A percentile compares a stretch with the other conserved stretches of the same genome.
Evolutionary conservation across 2,888 invertebrate genomes (phyloP).

Genomic region (Ditula angustiorana): DNA sequence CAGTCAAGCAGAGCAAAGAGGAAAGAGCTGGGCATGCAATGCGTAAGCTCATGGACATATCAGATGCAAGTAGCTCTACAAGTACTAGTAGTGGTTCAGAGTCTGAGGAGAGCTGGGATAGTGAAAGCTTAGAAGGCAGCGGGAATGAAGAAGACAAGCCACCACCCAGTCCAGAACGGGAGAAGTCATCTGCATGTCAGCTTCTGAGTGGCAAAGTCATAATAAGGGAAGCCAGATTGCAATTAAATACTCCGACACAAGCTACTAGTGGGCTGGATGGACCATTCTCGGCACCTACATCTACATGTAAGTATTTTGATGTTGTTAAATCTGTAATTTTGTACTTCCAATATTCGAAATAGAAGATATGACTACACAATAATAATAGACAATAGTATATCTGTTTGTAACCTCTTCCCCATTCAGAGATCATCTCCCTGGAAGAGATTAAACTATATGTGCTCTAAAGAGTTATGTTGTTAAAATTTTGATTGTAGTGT

Average conservation of each 20-base stretch:
- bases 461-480: too few relatives aligned
- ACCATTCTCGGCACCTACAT: conserved; percentile 86
- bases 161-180: conserved; percentile 78
- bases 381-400: too few relatives aligned
- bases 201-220: conserved; percentile 88
- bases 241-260: conserved; percentile 81
- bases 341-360: too few relatives aligned
- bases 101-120: conserved; percentile 79
- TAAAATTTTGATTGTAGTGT: too few relatives aligned
- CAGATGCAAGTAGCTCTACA: conserved; percentile 79
- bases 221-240: conserved; percentile 88
- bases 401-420: neutral
- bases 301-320: conserved; percentile 68
- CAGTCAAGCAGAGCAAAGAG: conserved; percentile 57
- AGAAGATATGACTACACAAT: too few relatives aligned
- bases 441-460: too few relatives aligned
- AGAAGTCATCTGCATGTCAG: conserved; percentile 77
- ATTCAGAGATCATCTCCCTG: neutral
- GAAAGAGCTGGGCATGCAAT: conserved; percentile 78
- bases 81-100: conserved; percentile 78
- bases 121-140: conserved; percentile 70
- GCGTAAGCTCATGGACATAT: conserved; percentile 80
- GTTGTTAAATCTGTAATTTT: neutral
- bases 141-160: conserved; percentile 73
- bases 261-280: conserved; percentile 85